These are phyloP conservation scores for Prionailurus bengalensis DNA, from an alignment of 2,113 vertebrate genomes.

Conservation along the genomic window DNA sequence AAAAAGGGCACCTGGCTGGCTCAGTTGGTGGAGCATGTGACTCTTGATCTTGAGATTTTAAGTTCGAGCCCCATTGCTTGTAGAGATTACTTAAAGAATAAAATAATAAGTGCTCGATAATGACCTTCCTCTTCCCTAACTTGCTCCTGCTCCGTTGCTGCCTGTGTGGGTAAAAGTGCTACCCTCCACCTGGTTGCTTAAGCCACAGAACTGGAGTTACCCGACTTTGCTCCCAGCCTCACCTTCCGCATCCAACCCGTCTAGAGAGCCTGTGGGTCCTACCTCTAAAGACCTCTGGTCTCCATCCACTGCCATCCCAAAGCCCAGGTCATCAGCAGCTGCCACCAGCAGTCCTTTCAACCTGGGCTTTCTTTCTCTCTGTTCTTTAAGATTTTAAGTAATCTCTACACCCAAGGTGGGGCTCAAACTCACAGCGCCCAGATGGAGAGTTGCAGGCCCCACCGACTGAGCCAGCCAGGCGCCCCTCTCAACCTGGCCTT, in stretches of 20 bases:
- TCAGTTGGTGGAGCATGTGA: not conserved
- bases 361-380: not conserved
- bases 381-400: not conserved
- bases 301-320: not conserved
- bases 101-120: not conserved
- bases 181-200: too few relatives aligned
- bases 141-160: not conserved
- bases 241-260: not conserved
- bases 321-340: not conserved
- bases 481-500: not conserved
- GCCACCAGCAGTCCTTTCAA: not conserved
- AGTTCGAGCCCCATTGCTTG: not conserved
- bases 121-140: not conserved
- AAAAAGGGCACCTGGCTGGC: not conserved
- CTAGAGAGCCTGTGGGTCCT: not conserved
- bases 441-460: not conserved
- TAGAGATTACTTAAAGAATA: not conserved
- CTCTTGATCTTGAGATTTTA: not conserved
- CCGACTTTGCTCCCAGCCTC: not conserved
- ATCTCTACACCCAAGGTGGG: not conserved
- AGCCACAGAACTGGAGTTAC: not conserved
- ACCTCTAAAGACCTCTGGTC: not conserved
- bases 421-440: not conserved
- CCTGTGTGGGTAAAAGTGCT: too few relatives aligned
- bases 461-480: not conserved